Percentiles rank a stretch among this genome's conserved stretches.
phyloP scores from a whole-genome alignment of 2,113 vertebrate genomes.

The Benitochromis conjunctus region DNA sequence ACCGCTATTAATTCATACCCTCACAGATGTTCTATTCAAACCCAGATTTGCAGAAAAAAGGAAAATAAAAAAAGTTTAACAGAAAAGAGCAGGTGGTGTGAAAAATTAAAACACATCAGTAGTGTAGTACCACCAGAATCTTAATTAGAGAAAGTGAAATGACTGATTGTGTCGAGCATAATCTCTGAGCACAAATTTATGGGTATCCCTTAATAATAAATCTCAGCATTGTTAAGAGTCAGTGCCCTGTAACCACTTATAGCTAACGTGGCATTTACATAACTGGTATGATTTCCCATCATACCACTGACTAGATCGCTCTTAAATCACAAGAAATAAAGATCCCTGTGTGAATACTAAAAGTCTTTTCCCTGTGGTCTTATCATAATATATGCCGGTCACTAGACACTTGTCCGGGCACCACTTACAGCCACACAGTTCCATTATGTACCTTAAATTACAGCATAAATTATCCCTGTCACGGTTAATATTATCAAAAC shows the following conservation, averaged over 20 bases:
- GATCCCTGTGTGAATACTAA: constrained; percentile 19
- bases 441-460: constrained; percentile 66
- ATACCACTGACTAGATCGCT: not conserved
- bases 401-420: constrained; percentile 22
- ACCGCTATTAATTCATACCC: not conserved
- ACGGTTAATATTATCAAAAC: constrained; percentile 59
- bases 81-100: not conserved
- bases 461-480: constrained; percentile 63
- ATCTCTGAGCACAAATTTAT: not conserved
- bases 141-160: not conserved
- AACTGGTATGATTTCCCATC: constrained; percentile 12
- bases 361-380: constrained; percentile 19
- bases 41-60: not conserved
- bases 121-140: not conserved
- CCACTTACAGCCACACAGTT: constrained; percentile 37
- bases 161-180: not conserved
- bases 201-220: not conserved
- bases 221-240: not conserved
- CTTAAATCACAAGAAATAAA: not conserved
- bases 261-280: constrained; percentile 10
- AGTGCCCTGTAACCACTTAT: not conserved
- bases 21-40: not conserved
- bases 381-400: constrained; percentile 57
- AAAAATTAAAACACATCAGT: not conserved
- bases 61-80: not conserved